Evolutionary conservation across 2,797 vertebrate genomes (phyloP).

Genomic region (Megalops cyprinoides): DNA sequence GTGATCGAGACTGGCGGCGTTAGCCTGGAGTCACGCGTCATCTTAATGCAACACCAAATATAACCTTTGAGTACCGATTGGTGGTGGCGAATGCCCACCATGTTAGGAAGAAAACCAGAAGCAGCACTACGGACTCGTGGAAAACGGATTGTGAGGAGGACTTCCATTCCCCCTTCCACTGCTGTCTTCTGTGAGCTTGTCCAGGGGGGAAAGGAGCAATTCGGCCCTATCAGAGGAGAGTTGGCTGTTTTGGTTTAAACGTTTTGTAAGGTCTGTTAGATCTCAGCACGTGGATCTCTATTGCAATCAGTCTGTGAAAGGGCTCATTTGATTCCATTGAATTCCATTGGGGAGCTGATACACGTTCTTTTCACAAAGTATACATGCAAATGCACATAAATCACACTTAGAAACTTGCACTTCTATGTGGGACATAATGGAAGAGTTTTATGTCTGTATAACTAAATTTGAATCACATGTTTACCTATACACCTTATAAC

Average conservation of each 20-base stretch:
- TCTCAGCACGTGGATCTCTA: slow-evolving; percentile 39
- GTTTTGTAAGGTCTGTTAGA: slow-evolving; percentile 34
- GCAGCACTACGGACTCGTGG: slow-evolving; percentile 17
- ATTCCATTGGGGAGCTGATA: not conserved
- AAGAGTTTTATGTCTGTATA: slow-evolving; percentile 35
- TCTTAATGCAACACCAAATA: slow-evolving; percentile 18
- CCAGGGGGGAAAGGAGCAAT: not conserved
- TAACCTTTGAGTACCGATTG: slow-evolving; percentile 30
- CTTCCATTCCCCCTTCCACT: slow-evolving; percentile 29
- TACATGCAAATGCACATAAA: slow-evolving; percentile 26
- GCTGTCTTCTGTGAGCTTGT: slow-evolving; percentile 20
- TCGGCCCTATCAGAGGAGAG: slow-evolving; percentile 17
- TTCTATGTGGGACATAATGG: slow-evolving; percentile 15
- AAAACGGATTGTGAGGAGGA: slow-evolving; percentile 30
- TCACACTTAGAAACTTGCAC: slow-evolving; percentile 29
- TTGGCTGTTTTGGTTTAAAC: slow-evolving; percentile 23
- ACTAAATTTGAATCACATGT: slow-evolving; percentile 50
- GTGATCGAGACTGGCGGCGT: slow-evolving; percentile 25
- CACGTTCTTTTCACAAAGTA: slow-evolving; percentile 5
- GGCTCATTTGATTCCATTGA: slow-evolving; percentile 58
- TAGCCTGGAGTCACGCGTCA: slow-evolving; percentile 9
- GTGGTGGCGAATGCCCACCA: slow-evolving; percentile 37
- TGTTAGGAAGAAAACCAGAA: slow-evolving; percentile 38
- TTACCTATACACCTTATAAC: slow-evolving; percentile 30
- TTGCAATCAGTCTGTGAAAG: slow-evolving; percentile 57